Evolutionary conservation across 2,888 invertebrate species (phyloP).

Genomic region (Megaustenia siamemsis): DNA sequence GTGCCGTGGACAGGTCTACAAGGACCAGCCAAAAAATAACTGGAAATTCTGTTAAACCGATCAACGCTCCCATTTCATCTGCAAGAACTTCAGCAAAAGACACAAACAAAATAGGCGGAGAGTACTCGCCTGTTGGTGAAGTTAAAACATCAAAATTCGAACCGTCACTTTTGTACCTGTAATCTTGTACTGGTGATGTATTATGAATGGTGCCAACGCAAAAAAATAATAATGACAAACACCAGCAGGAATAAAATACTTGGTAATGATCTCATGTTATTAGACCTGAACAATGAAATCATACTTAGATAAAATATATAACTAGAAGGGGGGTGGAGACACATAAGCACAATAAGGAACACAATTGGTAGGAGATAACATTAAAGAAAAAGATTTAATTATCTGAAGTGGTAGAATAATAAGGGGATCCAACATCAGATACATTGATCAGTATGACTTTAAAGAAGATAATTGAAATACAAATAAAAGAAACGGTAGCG

Average conservation of each 20-base stretch:
- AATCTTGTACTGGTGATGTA: no score
- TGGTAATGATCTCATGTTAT: not conserved
- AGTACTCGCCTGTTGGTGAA: not conserved
- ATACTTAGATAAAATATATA: not conserved
- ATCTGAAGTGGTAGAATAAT: not conserved
- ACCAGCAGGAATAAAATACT: not conserved
- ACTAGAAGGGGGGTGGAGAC: not conserved
- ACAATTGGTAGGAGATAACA: not conserved
- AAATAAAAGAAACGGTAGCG: not conserved
- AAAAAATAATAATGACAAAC: not conserved
- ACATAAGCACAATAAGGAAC: not conserved
- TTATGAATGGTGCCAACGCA: no score
- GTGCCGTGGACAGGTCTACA: conserved; percentile 11
- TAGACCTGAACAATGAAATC: not conserved
- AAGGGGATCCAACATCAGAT: not conserved
- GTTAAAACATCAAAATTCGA: not conserved
- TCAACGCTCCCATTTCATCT: not conserved
- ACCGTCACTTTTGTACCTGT: not conserved
- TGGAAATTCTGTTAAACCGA: not conserved
- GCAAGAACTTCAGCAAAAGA: not conserved
- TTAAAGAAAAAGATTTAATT: not conserved
- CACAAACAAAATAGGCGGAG: not conserved
- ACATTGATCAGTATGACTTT: not conserved
- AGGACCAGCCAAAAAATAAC: not conserved
- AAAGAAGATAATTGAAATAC: not conserved